Evolutionary conservation across 2,888 invertebrate species (phyloP).

Genomic region (Pristionchus mayeri): DNA sequence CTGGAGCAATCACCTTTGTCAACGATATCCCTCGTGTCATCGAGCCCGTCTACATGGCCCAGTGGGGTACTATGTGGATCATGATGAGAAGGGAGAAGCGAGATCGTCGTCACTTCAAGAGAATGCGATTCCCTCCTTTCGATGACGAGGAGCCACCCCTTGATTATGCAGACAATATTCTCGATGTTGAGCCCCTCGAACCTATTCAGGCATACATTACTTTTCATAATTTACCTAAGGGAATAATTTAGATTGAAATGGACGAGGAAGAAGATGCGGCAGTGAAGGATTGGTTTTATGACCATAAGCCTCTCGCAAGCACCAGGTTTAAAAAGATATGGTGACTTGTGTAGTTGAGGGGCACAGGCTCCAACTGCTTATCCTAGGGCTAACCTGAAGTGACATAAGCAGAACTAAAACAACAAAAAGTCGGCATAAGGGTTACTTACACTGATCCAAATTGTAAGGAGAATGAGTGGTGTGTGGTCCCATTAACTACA

Average conservation of each 20-base stretch:
- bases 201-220: slow-evolving; percentile 82
- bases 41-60: slow-evolving; percentile 98
- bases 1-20: slow-evolving; percentile 99
- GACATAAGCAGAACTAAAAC: too few species aligned
- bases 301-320: slow-evolving; percentile 94
- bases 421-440: too few species aligned
- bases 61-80: slow-evolving; percentile 99
- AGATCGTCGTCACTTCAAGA: slow-evolving; percentile 71
- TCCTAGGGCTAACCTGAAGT: too few species aligned
- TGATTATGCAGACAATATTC: slow-evolving; percentile 98
- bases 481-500: too few species aligned
- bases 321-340: slow-evolving; percentile 82
- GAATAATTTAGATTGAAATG: slow-evolving; percentile 85
- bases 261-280: slow-evolving; percentile 88
- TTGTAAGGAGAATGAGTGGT: too few species aligned
- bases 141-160: slow-evolving; percentile 99
- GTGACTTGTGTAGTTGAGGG: background rate
- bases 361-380: too few species aligned
- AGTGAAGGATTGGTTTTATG: slow-evolving; percentile 96
- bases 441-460: too few species aligned
- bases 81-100: slow-evolving; percentile 87
- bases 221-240: background rate
- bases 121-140: slow-evolving; percentile 99
- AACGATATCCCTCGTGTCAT: slow-evolving; percentile 99
- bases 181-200: slow-evolving; percentile 98